These are phyloP conservation scores for Bimastos eiseni DNA, from an alignment of 2,888 invertebrate species.

Conservation along the genomic window DNA sequence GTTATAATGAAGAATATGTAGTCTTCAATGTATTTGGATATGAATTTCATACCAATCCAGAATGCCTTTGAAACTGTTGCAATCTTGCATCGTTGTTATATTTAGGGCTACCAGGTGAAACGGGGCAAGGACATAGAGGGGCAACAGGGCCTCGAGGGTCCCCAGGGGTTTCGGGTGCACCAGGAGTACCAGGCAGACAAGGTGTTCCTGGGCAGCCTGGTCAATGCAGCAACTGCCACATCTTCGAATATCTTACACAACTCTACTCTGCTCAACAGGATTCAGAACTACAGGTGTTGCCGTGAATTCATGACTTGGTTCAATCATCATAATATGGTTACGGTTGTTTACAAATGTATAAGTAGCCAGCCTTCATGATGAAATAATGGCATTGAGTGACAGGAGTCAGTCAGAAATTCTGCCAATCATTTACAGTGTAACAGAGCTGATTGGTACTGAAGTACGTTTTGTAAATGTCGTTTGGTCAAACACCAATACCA, in stretches of 20 bases:
- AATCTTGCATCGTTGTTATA: conserved; percentile 53
- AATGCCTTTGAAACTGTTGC: not conserved
- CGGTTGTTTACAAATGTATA: not conserved
- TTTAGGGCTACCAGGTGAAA: conserved; percentile 72
- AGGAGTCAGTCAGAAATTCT: not conserved
- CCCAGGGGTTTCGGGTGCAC: conserved; percentile 50
- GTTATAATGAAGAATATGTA: not conserved
- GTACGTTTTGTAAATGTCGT: not conserved
- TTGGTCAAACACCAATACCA: not conserved
- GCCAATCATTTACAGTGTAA: not conserved
- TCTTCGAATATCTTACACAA: conserved; percentile 18
- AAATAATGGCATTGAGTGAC: not conserved
- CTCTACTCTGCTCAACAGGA: conserved; percentile 18
- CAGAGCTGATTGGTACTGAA: not conserved
- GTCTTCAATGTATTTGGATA: not conserved
- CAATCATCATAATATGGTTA: not conserved
- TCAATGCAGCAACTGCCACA: conserved; percentile 22
- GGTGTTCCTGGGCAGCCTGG: conserved; percentile 32
- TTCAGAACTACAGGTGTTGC: not conserved
- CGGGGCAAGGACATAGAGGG: conserved; percentile 63
- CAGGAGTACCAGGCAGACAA: conserved; percentile 48
- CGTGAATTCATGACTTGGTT: not conserved
- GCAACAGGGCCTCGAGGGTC: conserved; percentile 32
- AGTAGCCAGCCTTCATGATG: not conserved
- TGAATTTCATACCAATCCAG: not conserved